These are phyloP conservation scores for Phymorhynchus buccinoides DNA, from an alignment of 1,140 invertebrate genomes.

Conservation along the genomic window DNA sequence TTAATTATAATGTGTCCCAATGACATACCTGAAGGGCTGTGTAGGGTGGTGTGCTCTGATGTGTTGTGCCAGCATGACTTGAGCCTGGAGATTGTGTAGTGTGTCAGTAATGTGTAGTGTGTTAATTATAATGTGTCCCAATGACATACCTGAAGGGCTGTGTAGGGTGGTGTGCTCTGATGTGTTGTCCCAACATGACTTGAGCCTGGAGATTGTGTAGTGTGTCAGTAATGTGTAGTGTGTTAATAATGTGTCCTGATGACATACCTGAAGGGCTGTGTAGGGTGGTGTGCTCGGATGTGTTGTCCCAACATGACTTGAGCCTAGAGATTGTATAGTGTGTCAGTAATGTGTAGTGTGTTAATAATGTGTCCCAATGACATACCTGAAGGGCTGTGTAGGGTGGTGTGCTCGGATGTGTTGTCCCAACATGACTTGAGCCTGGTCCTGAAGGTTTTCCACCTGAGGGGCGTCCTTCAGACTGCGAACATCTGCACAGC, in stretches of 20 bases:
- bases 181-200: slow-evolving; percentile 93
- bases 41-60: slow-evolving; percentile 86
- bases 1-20: too few relatives aligned
- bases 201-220: too few relatives aligned
- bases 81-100: too few relatives aligned
- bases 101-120: too few relatives aligned
- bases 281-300: slow-evolving; percentile 85
- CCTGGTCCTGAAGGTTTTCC: slow-evolving; percentile 97
- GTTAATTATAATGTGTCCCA: too few relatives aligned
- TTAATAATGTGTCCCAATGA: too few relatives aligned
- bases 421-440: slow-evolving; percentile 95
- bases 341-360: too few relatives aligned
- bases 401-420: slow-evolving; percentile 89
- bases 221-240: too few relatives aligned
- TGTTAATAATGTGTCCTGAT: too few relatives aligned
- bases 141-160: slow-evolving; percentile 85
- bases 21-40: slow-evolving; percentile 84
- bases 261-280: slow-evolving; percentile 85
- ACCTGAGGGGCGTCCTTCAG: slow-evolving; percentile 96
- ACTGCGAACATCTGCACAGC: slow-evolving; percentile 80
- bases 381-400: slow-evolving; percentile 84
- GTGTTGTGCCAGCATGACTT: slow-evolving; percentile 95
- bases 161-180: slow-evolving; percentile 85
- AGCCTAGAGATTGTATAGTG: too few relatives aligned
- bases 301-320: slow-evolving; percentile 96